These are phyloP conservation scores for Erpetoichthys calabaricus DNA, from an alignment of 2,797 vertebrate species.

Conservation along the genomic window DNA sequence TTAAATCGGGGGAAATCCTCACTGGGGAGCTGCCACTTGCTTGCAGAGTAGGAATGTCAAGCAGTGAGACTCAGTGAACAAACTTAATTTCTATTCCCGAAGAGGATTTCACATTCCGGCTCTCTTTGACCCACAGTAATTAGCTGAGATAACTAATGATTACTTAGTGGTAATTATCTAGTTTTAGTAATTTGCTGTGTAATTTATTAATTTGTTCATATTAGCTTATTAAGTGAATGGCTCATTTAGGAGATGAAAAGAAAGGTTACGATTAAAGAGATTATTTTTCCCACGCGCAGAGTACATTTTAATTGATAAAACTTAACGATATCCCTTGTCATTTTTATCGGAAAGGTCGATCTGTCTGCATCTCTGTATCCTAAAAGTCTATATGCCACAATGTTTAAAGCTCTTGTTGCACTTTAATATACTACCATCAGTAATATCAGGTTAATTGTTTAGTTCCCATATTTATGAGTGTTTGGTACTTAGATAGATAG, in stretches of 20 bases:
- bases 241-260: constrained; percentile 56
- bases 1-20: constrained; percentile 55
- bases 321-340: constrained; percentile 34
- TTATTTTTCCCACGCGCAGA: constrained; percentile 51
- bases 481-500: too few relatives aligned
- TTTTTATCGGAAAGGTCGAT: too few relatives aligned
- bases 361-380: too few relatives aligned
- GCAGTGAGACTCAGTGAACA: constrained; percentile 61
- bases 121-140: constrained; percentile 92
- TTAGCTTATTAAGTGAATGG: constrained; percentile 84
- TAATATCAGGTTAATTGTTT: too few relatives aligned
- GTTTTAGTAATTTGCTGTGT: constrained; percentile 97
- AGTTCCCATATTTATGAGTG: too few relatives aligned
- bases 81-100: constrained; percentile 92
- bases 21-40: constrained; percentile 52
- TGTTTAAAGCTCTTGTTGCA: too few relatives aligned
- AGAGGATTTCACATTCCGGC: constrained; percentile 66
- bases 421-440: too few relatives aligned
- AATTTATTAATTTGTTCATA: constrained; percentile 97
- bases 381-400: too few relatives aligned
- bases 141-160: constrained; percentile 98
- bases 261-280: constrained; percentile 25
- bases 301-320: constrained; percentile 57
- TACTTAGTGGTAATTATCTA: constrained; percentile 98
- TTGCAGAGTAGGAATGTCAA: constrained; percentile 56